These are phyloP conservation scores for Zaprionus lineosus DNA, from an alignment of 2,888 invertebrate genomes.

Conservation along the genomic window DNA sequence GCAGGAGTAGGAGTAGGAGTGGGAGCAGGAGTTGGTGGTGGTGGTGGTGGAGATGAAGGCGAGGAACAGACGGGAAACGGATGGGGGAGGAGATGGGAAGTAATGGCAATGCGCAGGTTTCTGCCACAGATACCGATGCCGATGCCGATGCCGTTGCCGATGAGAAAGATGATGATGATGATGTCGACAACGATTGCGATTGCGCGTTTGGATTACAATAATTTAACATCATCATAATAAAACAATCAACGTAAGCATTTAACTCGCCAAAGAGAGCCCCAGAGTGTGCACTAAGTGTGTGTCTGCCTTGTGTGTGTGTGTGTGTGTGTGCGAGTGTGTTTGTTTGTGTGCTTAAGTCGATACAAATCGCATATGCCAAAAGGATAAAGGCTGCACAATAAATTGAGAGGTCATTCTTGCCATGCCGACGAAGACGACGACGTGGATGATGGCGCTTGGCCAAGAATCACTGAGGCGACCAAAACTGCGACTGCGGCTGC, in stretches of 20 bases:
- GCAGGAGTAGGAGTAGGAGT: too few relatives aligned
- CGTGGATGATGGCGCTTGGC: constrained; percentile 39
- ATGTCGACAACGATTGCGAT: constrained; percentile 80
- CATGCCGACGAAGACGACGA: constrained; percentile 44
- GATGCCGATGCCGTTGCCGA: constrained; percentile 47
- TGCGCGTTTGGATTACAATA: constrained; percentile 81
- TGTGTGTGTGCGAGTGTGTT: neutral
- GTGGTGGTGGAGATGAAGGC: neutral
- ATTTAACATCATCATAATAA: constrained; percentile 82
- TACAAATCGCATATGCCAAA: constrained; percentile 77
- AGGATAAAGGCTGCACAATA: constrained; percentile 76
- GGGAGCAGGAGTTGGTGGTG: constrained; percentile 3
- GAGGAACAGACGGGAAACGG: neutral
- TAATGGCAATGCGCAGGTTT: constrained; percentile 12
- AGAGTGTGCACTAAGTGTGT: too few relatives aligned
- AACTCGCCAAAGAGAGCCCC: constrained; percentile 39
- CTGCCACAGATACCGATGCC: constrained; percentile 24
- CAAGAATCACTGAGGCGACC: constrained; percentile 13
- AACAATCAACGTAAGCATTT: constrained; percentile 81
- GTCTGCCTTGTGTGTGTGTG: neutral
- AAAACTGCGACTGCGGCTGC: constrained; percentile 7
- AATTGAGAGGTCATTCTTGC: constrained; percentile 76
- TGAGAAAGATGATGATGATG: constrained; percentile 64
- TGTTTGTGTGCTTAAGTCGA: constrained; percentile 68
- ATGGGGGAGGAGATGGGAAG: constrained; percentile 1